Evolutionary conservation across 2,888 invertebrate genomes (phyloP).

Genomic region (Limnephilus rhombicus): DNA sequence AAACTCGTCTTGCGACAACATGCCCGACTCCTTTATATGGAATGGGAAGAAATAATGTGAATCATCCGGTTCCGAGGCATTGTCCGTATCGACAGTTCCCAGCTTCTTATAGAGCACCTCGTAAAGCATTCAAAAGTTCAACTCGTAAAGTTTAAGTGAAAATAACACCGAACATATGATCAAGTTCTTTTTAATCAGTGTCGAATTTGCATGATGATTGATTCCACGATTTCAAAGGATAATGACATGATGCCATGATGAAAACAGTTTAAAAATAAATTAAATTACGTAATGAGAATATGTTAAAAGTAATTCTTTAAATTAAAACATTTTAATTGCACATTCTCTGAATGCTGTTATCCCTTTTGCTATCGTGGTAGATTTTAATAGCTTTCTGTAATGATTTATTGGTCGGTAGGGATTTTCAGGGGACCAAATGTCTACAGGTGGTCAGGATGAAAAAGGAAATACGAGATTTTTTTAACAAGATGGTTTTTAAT

Average conservation of each 20-base stretch:
- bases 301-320: neutral
- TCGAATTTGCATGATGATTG: neutral
- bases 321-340: neutral
- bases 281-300: neutral
- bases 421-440: neutral
- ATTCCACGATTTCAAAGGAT: neutral
- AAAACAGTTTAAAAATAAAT: neutral
- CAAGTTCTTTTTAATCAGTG: neutral
- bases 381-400: neutral
- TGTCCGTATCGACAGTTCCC: neutral
- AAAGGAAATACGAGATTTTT: neutral
- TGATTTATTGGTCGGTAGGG: neutral
- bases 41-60: slow-evolving; percentile 27
- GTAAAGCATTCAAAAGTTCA: neutral
- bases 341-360: neutral
- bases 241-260: neutral
- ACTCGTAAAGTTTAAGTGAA: neutral
- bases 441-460: neutral
- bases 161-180: neutral
- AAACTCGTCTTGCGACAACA: slow-evolving; percentile 11
- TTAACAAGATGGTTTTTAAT: neutral
- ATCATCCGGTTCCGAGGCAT: slow-evolving; percentile 21
- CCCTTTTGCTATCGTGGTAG: neutral
- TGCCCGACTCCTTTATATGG: slow-evolving; percentile 18
- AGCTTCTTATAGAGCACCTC: neutral